These are phyloP conservation scores for Dilophus febrilis DNA, from an alignment of 2,888 invertebrate genomes.

Conservation along the genomic window DNA sequence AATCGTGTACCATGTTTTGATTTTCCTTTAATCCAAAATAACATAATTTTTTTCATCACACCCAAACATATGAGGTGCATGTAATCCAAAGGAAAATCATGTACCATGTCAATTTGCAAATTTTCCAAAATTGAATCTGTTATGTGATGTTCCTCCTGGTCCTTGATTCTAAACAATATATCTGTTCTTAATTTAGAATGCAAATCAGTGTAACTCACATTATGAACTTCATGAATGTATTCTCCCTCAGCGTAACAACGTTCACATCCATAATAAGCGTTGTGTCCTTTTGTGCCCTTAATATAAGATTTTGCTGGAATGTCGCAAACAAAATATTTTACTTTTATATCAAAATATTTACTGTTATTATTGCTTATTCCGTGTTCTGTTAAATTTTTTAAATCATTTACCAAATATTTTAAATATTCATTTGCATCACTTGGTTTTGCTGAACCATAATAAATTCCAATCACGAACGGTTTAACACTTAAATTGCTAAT, in stretches of 20 bases:
- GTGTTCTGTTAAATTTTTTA: not conserved
- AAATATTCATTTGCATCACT: not conserved
- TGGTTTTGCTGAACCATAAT: slow-evolving; percentile 3
- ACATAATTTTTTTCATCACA: slow-evolving; percentile 1
- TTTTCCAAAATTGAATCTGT: slow-evolving; percentile 1
- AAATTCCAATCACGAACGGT: slow-evolving; percentile 4
- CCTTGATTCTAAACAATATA: not conserved
- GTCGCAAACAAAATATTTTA: slow-evolving; percentile 4
- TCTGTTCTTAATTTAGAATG: not conserved
- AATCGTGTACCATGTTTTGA: not conserved
- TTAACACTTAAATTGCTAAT: not conserved
- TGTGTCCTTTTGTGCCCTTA: slow-evolving; percentile 3
- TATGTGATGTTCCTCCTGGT: slow-evolving; percentile 3
- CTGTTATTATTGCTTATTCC: not conserved
- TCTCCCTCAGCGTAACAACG: slow-evolving; percentile 4
- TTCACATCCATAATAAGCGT: slow-evolving; percentile 4
- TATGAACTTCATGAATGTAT: not conserved
- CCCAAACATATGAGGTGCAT: slow-evolving; percentile 5
- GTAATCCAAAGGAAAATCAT: slow-evolving; percentile 4
- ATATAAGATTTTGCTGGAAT: slow-evolving; percentile 3
- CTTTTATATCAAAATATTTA: not conserved
- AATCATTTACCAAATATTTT: not conserved
- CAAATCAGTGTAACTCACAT: not conserved
- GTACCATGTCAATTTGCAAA: slow-evolving; percentile 5
- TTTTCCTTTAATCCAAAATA: not conserved